Conservation (phyloP, 2,797 vertebrate genomes). For the Sebastes cheni region DNA sequence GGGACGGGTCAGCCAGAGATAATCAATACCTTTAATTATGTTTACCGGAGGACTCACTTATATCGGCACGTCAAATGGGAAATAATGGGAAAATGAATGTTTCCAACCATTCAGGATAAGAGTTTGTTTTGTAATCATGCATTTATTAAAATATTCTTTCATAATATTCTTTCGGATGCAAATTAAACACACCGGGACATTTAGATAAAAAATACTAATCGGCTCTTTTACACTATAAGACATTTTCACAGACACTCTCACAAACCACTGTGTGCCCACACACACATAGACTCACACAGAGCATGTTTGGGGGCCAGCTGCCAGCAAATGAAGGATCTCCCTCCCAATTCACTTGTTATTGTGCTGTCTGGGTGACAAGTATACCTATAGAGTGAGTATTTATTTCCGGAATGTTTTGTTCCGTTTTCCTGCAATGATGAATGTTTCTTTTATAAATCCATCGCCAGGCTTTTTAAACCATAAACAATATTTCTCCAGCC, state of each 20-base stretch:
- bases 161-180: not conserved
- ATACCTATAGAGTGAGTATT: constrained; percentile 91
- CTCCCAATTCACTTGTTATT: constrained; percentile 98
- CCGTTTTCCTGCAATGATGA: constrained; percentile 97
- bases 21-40: constrained; percentile 78
- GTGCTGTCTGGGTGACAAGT: constrained; percentile 90
- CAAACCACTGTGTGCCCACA: not conserved
- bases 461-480: constrained; percentile 87
- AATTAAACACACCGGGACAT: not conserved
- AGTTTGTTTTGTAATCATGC: not conserved
- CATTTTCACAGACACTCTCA: constrained; percentile 20
- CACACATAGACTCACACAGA: constrained; percentile 36
- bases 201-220: constrained; percentile 16
- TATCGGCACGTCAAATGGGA: constrained; percentile 36
- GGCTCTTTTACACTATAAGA: constrained; percentile 5
- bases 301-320: constrained; percentile 84
- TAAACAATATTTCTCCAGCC: constrained; percentile 97
- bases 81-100: constrained; percentile 30
- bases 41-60: constrained; percentile 68
- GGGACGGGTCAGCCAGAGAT: constrained; percentile 33
- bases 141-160: not conserved
- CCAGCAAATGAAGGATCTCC: constrained; percentile 91
- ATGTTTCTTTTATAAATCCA: constrained; percentile 93
- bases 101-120: not conserved
- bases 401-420: constrained; percentile 97